phyloP scores from a whole-genome alignment of 2,888 invertebrate species.

The Metopia argyrocephala region DNA sequence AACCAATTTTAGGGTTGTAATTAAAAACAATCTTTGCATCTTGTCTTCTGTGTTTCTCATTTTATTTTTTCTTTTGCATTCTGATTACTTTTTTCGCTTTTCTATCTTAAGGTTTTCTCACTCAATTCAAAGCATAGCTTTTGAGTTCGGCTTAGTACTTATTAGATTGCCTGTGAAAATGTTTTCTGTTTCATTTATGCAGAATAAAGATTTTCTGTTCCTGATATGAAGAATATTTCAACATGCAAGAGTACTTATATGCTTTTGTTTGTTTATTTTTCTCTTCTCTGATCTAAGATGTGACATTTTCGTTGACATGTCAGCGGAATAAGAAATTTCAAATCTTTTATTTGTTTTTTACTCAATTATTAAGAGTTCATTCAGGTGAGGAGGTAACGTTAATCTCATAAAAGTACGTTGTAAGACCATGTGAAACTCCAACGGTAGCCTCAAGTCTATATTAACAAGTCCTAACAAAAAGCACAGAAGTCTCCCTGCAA shows the following conservation, averaged over 20 bases:
- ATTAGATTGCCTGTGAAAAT: slow-evolving; percentile 40
- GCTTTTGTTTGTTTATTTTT: background rate
- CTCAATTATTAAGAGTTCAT: no score
- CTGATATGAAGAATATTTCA: slow-evolving; percentile 48
- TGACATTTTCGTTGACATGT: slow-evolving; percentile 50
- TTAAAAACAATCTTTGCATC: slow-evolving; percentile 68
- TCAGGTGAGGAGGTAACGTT: no score
- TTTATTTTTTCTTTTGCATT: background rate
- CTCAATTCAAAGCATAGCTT: background rate
- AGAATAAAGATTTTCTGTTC: slow-evolving; percentile 42
- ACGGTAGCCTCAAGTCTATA: no score
- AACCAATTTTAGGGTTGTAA: slow-evolving; percentile 72
- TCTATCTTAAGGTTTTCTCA: background rate
- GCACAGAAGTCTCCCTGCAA: no score
- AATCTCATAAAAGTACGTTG: no score
- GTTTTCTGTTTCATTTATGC: background rate
- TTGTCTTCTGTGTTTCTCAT: background rate
- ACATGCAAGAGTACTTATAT: no score
- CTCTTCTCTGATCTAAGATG: background rate
- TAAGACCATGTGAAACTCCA: no score
- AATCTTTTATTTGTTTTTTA: no score
- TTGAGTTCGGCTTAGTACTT: background rate
- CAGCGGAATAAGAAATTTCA: background rate
- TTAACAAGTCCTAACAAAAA: no score
- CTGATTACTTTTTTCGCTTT: background rate